phyloP scores from a whole-genome alignment of 2,888 invertebrate species.

The Caenorhabditis imperialis region DNA sequence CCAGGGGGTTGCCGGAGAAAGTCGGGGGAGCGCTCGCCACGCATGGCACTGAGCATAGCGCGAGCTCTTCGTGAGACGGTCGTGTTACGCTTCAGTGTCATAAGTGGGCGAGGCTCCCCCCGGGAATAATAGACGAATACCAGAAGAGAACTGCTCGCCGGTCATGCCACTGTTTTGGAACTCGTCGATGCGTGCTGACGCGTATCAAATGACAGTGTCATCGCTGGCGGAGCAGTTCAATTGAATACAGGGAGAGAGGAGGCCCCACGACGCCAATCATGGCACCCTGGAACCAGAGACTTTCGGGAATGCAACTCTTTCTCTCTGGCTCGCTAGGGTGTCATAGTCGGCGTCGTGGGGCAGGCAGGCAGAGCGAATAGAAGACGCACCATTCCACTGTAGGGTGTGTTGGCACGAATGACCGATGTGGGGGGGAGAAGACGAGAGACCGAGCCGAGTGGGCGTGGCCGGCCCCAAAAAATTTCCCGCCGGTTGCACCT shows the following conservation, averaged over 20 bases:
- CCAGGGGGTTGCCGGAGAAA: not conserved
- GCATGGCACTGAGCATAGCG: conserved; percentile 3
- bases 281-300: conserved; percentile 2
- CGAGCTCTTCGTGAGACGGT: not conserved
- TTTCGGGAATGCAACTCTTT: not conserved
- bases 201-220: conserved; percentile 2
- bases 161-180: not conserved
- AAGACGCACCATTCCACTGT: not conserved
- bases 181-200: not conserved
- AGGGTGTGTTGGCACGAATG: too few relatives aligned
- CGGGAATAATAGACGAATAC: not conserved
- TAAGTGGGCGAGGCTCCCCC: conserved; percentile 6
- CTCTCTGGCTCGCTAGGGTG: conserved; percentile 9
- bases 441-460: not conserved
- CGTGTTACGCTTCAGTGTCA: conserved; percentile 18
- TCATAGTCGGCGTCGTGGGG: conserved; percentile 18
- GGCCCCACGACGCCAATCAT: not conserved
- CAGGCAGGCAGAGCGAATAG: too few relatives aligned
- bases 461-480: not conserved
- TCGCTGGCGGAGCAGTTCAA: not conserved
- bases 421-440: not conserved
- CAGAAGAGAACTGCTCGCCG: not conserved
- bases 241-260: not conserved
- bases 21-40: conserved; percentile 3
- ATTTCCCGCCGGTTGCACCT: not conserved